Evolutionary conservation across 2,113 vertebrate species (phyloP).

Genomic region (Takifugu flavidus): DNA sequence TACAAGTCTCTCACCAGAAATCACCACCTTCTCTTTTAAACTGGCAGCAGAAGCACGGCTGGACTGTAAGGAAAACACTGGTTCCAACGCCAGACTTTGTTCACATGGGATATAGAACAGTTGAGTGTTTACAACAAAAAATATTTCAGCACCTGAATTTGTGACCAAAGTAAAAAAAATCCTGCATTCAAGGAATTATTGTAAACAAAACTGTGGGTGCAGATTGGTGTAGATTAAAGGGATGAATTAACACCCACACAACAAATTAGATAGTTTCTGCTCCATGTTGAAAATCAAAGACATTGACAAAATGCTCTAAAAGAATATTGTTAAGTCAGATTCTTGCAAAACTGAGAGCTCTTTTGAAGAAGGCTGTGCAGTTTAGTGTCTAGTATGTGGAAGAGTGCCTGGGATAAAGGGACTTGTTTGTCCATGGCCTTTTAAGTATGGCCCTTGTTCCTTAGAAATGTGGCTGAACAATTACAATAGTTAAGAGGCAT

Average conservation of each 20-base stretch:
- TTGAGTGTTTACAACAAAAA: too few relatives aligned
- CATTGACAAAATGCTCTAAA: constrained; percentile 69
- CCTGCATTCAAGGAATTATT: neutral
- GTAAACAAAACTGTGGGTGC: constrained; percentile 9
- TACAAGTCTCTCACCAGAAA: constrained; percentile 44
- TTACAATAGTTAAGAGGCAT: constrained; percentile 92
- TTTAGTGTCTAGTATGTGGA: constrained; percentile 85
- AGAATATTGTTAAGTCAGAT: constrained; percentile 72
- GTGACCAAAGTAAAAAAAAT: too few relatives aligned
- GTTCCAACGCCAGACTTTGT: constrained; percentile 13
- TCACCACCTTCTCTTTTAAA: constrained; percentile 58
- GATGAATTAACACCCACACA: constrained; percentile 47
- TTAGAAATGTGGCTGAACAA: constrained; percentile 87
- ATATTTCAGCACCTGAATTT: too few relatives aligned
- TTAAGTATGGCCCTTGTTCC: constrained; percentile 78
- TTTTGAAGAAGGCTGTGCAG: constrained; percentile 75
- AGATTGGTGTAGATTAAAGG: constrained; percentile 18
- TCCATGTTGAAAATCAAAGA: constrained; percentile 69
- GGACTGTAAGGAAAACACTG: constrained; percentile 19
- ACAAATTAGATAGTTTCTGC: constrained; percentile 67
- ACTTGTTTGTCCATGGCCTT: constrained; percentile 88
- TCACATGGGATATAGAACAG: neutral
- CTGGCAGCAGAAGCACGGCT: constrained; percentile 21
- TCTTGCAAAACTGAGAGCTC: constrained; percentile 75
- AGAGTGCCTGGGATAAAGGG: constrained; percentile 80